Evolutionary conservation across 2,888 invertebrate genomes (phyloP).

Genomic region (Dioctria linearis): DNA sequence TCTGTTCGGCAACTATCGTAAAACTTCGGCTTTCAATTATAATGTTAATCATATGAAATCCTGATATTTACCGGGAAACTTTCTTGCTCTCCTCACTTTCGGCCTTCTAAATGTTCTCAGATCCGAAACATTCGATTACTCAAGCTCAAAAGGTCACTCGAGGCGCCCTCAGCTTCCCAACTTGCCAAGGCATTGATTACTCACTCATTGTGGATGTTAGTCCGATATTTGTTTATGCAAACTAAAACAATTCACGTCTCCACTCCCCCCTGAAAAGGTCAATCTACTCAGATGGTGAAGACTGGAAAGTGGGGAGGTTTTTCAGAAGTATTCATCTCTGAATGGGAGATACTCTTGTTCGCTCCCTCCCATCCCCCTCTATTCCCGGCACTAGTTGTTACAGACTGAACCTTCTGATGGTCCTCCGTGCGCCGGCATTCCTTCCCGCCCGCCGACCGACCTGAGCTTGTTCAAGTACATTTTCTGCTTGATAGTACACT

Average conservation of each 20-base stretch:
- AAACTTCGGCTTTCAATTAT: conserved; percentile 16
- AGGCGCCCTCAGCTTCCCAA: neutral
- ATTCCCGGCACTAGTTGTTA: neutral
- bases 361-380: neutral
- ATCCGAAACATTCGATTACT: conserved; percentile 11
- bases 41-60: conserved; percentile 36
- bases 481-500: conserved; percentile 43
- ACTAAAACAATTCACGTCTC: conserved; percentile 37
- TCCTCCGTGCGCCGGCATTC: too few relatives aligned
- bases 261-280: conserved; percentile 32
- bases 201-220: neutral
- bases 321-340: conserved; percentile 40
- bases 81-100: conserved; percentile 36
- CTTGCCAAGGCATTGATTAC: conserved; percentile 36
- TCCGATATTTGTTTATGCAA: conserved; percentile 47
- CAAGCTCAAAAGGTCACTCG: conserved; percentile 26
- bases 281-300: conserved; percentile 14
- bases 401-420: neutral
- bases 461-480: conserved; percentile 27
- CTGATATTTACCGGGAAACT: conserved; percentile 19
- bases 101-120: conserved; percentile 17
- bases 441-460: conserved; percentile 52
- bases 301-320: conserved; percentile 1
- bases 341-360: conserved; percentile 37
- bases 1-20: too few relatives aligned